Evolutionary conservation across 2,888 invertebrate genomes (phyloP), one percentile per base, ranked within the genome.

Genomic region (Eurytoma adleriae): DNA sequence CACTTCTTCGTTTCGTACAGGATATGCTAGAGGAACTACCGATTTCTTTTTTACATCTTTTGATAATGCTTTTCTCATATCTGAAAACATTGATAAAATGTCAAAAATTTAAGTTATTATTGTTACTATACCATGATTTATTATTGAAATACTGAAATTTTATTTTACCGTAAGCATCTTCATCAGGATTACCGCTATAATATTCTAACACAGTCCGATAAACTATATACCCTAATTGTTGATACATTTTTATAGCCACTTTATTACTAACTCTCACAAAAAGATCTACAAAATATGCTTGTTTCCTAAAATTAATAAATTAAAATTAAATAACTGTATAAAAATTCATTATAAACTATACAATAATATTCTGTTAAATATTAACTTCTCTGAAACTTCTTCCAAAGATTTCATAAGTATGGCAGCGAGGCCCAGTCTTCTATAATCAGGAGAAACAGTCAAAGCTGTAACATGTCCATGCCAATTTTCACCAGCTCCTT

Each of bases 401-500:
- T 99, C 99, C 69, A 99, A 92, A 85, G 96, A 96, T 86, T 94
- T 96, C 98, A 99, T 99, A 66, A 99, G 92, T 73, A 96, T 95
- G 5, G 96, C 97, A 57, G 99, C 99, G 73, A 99, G 92, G 1
- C 98, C 98, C 14, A 99, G 91, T 84, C 99, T 93, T 86, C 99
- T 93, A 88, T 96, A 99, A 88, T 97, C 96, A 1, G 98, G 98
- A 4, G 98, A 97, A 1, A 99, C 98, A 7, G 98, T 98, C 56
- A 99, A 92, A 1, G 99, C 99, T 62, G 99, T 99, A 13, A 99
- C 99, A 92, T 99, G 99, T 0, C 99, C 99, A 92, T 99, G 99
- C 98, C 98, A 99, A 89, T 98, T 96, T 85, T 98, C 98, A 71
- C 96, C 95, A 85, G 94, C 94, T 0, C 99, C 99, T 92, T 99